These are phyloP conservation scores for Pectinophora gossypiella DNA, from an alignment of 1,140 invertebrate genomes.

Conservation along the genomic window DNA sequence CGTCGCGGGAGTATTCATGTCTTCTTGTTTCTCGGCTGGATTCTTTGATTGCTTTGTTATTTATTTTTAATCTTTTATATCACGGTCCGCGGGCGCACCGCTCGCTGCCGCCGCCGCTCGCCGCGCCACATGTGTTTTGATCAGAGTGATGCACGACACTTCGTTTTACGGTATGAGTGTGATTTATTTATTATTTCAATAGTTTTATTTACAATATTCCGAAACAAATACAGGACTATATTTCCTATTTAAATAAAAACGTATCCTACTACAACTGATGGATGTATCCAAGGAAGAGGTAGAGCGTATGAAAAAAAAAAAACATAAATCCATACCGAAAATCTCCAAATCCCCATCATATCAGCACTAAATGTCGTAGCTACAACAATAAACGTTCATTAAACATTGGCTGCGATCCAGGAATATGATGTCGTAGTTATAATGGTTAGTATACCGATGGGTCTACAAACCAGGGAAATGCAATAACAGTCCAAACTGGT, in stretches of 20 bases:
- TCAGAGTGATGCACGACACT: neutral
- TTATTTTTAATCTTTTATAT: conserved; percentile 45
- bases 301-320: no score
- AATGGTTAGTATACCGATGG: conserved; percentile 37
- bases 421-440: conserved; percentile 45
- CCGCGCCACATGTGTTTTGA: neutral
- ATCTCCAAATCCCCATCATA: neutral
- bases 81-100: neutral
- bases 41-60: conserved; percentile 60
- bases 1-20: conserved; percentile 70
- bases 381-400: conserved; percentile 45
- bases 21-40: conserved; percentile 55
- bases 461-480: conserved; percentile 43
- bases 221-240: no score
- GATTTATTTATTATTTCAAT: neutral
- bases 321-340: no score
- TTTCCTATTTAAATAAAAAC: no score
- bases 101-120: neutral
- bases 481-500: conserved; percentile 42
- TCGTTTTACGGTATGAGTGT: neutral
- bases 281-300: no score
- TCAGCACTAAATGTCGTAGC: conserved; percentile 26
- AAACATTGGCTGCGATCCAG: conserved; percentile 54
- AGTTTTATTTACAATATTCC: no score
- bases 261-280: no score